phyloP scores from a whole-genome alignment of 37 sponge, comb jelly and placozoan genomes.

The Mnemiopsis leidyi region DNA sequence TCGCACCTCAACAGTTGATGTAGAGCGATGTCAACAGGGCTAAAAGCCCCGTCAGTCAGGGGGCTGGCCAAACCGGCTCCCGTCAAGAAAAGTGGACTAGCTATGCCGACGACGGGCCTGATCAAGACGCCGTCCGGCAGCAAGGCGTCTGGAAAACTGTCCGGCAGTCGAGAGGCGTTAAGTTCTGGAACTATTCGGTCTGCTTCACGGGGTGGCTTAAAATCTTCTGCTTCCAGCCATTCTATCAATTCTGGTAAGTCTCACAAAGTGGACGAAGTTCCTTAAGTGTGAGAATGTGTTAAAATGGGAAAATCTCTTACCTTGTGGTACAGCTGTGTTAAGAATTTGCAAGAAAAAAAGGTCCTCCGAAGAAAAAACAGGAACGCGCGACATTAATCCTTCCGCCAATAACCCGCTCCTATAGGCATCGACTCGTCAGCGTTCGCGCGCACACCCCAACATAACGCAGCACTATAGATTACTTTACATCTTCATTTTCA shows the following conservation, averaged over 20 bases:
- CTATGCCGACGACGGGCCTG: not conserved
- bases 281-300: not conserved
- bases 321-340: not conserved
- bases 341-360: not conserved
- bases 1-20: not conserved
- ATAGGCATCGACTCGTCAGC: not conserved
- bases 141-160: no score
- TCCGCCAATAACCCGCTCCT: not conserved
- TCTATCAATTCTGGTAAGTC: constrained; percentile 16
- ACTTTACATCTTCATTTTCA: not conserved
- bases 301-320: no score
- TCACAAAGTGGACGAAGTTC: no score
- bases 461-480: not conserved
- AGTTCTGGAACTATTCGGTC: not conserved
- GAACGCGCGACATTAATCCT: not conserved
- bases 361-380: not conserved
- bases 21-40: constrained; percentile 41
- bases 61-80: constrained; percentile 58
- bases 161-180: not conserved
- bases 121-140: constrained; percentile 22
- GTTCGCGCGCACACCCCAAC: not conserved
- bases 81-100: constrained; percentile 21
- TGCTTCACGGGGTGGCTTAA: not conserved
- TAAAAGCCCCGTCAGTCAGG: constrained; percentile 24
- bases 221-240: not conserved